Evolutionary conservation across 2,113 vertebrate genomes (phyloP).

Genomic region (Dipodomys merriami): DNA sequence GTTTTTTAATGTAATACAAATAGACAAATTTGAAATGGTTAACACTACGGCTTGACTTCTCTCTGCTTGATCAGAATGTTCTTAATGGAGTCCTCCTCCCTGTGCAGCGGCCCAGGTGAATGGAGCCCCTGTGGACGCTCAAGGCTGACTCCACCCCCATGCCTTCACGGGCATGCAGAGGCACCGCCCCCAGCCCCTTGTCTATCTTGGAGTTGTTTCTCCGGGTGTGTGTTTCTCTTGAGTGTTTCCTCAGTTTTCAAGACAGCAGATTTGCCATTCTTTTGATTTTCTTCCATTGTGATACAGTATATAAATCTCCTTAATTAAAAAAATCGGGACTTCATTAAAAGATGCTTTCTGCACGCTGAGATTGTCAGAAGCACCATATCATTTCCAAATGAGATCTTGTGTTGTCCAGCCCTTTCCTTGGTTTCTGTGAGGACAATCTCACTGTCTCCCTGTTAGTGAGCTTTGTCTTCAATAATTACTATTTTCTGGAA

Average conservation of each 20-base stretch:
- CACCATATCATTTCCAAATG: not conserved
- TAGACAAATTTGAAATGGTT: slow-evolving; percentile 25
- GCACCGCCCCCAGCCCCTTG: not conserved
- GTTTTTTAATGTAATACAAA: too few species aligned
- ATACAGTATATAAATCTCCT: not conserved
- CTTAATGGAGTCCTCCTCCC: slow-evolving; percentile 53
- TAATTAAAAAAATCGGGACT: slow-evolving; percentile 25
- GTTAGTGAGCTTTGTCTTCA: not conserved
- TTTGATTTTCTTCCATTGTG: not conserved
- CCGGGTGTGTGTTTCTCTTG: not conserved
- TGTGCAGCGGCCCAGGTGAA: not conserved
- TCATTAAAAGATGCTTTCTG: not conserved
- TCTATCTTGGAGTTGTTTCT: not conserved
- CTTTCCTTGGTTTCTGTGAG: not conserved
- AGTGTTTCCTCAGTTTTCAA: not conserved
- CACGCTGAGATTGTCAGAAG: not conserved
- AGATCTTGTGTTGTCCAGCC: not conserved
- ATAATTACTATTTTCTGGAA: not conserved
- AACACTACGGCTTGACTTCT: not conserved
- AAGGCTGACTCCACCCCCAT: not conserved
- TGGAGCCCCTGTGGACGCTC: not conserved
- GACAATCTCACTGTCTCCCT: not conserved
- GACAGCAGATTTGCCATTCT: not conserved
- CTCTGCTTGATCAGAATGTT: not conserved
- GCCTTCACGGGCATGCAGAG: not conserved